Conservation (phyloP, 2,113 vertebrate genomes). For the Vicugna pacos region DNA sequence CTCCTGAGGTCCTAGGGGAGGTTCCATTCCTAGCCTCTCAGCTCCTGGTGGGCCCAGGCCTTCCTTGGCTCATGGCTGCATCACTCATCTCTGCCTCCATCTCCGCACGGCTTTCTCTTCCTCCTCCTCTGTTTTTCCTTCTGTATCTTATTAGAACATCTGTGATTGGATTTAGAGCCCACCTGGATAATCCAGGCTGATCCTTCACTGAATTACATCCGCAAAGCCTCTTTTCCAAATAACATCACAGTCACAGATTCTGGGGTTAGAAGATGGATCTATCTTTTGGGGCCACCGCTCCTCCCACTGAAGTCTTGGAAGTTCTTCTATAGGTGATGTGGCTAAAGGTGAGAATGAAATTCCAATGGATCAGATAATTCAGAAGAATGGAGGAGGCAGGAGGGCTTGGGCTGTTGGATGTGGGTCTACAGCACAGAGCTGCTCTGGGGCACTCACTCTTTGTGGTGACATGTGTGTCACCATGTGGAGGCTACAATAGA, state of each 20-base stretch:
- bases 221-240: neutral
- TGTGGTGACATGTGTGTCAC: neutral
- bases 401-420: neutral
- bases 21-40: neutral
- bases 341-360: neutral
- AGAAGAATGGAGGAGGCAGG: neutral
- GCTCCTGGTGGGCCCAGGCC: neutral
- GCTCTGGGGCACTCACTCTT: neutral
- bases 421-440: fast-evolving
- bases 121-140: neutral
- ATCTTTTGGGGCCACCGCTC: neutral
- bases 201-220: neutral
- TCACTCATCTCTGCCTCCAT: fast-evolving
- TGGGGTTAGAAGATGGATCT: fast-evolving
- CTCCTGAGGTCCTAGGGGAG: fast-evolving
- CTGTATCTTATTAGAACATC: neutral
- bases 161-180: neutral
- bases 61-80: fast-evolving
- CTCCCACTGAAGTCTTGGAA: too few species aligned
- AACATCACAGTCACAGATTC: neutral
- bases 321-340: neutral
- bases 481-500: neutral
- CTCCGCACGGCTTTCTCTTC: neutral
- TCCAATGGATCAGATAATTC: neutral
- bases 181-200: neutral